Evolutionary conservation across 2,797 vertebrate genomes (phyloP).

Genomic region (Rhincodon typus): DNA sequence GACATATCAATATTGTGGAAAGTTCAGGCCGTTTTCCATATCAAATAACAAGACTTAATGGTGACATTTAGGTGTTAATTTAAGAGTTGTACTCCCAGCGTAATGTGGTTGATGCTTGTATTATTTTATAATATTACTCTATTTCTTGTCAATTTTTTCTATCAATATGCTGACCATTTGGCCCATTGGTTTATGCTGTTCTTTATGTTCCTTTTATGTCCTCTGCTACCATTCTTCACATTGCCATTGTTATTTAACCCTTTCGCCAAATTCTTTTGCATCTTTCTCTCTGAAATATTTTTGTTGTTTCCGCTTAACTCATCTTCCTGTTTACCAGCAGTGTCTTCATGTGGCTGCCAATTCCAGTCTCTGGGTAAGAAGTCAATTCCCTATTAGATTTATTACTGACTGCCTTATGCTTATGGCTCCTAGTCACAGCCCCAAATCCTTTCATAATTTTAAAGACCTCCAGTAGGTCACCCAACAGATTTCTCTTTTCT

Average conservation of each 20-base stretch:
- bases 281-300: not conserved
- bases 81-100: not conserved
- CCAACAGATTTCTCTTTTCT: not conserved
- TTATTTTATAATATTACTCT: not conserved
- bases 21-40: not conserved
- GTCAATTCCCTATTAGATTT: not conserved
- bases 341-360: not conserved
- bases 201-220: not conserved
- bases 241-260: not conserved
- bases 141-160: not conserved
- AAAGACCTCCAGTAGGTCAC: not conserved
- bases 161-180: not conserved
- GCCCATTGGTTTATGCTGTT: not conserved
- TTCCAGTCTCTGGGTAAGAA: not conserved
- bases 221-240: not conserved
- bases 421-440: not conserved
- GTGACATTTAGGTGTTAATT: not conserved
- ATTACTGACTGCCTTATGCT: not conserved
- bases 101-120: not conserved
- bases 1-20: not conserved
- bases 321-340: not conserved
- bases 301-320: not conserved
- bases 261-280: not conserved
- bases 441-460: not conserved
- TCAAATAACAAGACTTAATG: not conserved